Base-by-base conservation (phyloP, 1,140 invertebrate genomes). In the Nasonia longicornis region DNA sequence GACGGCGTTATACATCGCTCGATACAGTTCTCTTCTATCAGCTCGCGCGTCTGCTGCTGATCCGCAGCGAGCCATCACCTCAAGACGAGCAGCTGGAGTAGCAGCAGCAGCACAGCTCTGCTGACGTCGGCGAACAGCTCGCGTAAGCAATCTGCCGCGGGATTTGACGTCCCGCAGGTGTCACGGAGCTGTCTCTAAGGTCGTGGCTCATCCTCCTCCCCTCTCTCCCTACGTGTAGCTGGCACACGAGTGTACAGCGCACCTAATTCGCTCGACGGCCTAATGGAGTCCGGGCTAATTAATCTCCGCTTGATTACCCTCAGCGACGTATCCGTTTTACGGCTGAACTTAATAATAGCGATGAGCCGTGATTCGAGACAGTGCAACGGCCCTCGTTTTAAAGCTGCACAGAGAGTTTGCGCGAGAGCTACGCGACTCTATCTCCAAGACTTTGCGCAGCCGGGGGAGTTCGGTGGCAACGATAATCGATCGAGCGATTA, bases 401-500 rank as follows among this genome's bases (percentile, higher is more conserved):
- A 35, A 35, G 31, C 3, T 3, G 31, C 0, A 26, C 22, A 26
- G 64, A n/a, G 64, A n/a, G 22, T 20, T 63, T 67, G 4, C 8
- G 38, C 31, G 26, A 26, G 26, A 26, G 26, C 26, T 26, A 35
- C 69, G n/a, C n/a, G 35, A 35, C 66, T 26, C n/a, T 22, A 22
- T 63, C 67, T 48, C 35, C n/a, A 72, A 72, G 71, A 72, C 71
- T 72, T 48, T 22, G 70, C 71, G 2, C 8, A 38, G 26, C 66
- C 20, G 3, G 22, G 71, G 20, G 70, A 31, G 63, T 52, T 73
- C 42, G n/a, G 29, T 7, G 31, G 48, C 20, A 8, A 70, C 31
- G 66, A 77, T 77, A 72, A 71, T 81, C 74, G 73, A 81, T 77
- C 52, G 31, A 77, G 38, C 52, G 80, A 81, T 81, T 77, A 81